A percentile compares a stretch with the other conserved stretches of the same genome.
phyloP scores from a whole-genome alignment of 2,113 vertebrate species.

The Microcebus tavaratra region DNA sequence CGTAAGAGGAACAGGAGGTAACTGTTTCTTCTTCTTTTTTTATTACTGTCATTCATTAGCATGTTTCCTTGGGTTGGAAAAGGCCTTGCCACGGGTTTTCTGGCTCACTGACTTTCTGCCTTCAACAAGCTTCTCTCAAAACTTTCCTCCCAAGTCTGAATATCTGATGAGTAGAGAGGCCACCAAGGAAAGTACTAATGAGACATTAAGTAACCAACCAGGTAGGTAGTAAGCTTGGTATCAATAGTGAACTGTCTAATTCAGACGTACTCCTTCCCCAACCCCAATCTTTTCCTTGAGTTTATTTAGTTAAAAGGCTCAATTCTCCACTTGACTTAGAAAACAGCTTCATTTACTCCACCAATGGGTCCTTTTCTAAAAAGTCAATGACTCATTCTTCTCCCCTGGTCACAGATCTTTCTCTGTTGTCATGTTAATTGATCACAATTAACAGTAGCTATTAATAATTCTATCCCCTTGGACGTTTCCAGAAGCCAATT shows the following conservation, averaged over 20 bases:
- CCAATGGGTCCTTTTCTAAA: conserved; percentile 47
- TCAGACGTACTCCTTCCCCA: not conserved
- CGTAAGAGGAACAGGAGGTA: not conserved
- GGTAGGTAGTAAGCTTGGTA: not conserved
- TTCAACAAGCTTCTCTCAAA: conserved; percentile 34
- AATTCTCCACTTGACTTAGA: conserved; percentile 31
- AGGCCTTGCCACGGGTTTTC: not conserved
- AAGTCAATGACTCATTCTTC: conserved; percentile 51
- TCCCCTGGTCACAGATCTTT: conserved; percentile 56
- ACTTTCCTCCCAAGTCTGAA: not conserved
- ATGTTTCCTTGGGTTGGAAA: not conserved
- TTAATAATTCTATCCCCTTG: conserved; percentile 69
- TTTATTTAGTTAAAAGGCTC: conserved; percentile 12
- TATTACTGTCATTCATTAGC: not conserved
- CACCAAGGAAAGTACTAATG: not conserved
- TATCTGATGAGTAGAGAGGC: not conserved
- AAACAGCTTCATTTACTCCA: conserved; percentile 53
- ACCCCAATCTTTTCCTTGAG: not conserved
- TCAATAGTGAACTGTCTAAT: not conserved
- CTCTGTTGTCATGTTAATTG: conserved; percentile 67
- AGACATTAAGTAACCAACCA: not conserved
- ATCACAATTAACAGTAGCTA: conserved; percentile 69
- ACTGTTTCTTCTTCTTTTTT: not conserved
- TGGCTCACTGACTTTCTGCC: not conserved
- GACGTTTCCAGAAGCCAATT: conserved; percentile 31